Conservation (phyloP, 2,113 vertebrate genomes). For the Halcyon senegalensis region DNA sequence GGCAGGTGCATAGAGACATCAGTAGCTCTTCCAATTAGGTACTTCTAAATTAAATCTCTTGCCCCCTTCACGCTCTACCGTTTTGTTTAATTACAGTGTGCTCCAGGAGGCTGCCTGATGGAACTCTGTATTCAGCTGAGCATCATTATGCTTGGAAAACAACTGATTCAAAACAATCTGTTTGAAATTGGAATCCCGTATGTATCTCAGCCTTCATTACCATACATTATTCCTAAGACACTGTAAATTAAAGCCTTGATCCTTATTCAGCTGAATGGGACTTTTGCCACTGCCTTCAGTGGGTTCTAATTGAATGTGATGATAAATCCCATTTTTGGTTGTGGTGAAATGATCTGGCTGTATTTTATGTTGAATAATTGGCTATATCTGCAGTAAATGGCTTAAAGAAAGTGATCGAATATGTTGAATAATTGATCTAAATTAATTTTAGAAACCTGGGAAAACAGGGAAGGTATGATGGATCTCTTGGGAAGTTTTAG, state of each 20-base stretch:
- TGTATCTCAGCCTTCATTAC: constrained; percentile 58
- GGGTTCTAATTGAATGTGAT: constrained; percentile 44
- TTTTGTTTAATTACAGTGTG: constrained; percentile 81
- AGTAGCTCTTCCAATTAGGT: not conserved
- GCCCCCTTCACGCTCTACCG: not conserved
- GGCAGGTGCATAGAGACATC: not conserved
- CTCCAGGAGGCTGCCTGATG: constrained; percentile 96
- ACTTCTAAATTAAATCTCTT: not conserved
- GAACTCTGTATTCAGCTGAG: constrained; percentile 97
- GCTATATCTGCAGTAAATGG: constrained; percentile 29
- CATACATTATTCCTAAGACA: not conserved
- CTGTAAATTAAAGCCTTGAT: not conserved
- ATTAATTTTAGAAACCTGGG: constrained; percentile 28
- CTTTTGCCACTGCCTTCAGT: constrained; percentile 1
- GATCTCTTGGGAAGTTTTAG: constrained; percentile 41
- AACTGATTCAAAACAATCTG: constrained; percentile 97
- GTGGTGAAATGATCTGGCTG: constrained; percentile 5
- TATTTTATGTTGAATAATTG: constrained; percentile 54
- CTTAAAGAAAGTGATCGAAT: constrained; percentile 35
- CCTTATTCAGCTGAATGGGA: not conserved
- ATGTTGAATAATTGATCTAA: constrained; percentile 41
- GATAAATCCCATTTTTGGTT: constrained; percentile 38
- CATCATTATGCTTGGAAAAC: constrained; percentile 99
- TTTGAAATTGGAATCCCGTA: constrained; percentile 98
- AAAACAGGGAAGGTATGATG: constrained; percentile 42